phyloP scores from a whole-genome alignment of 2,888 invertebrate species.

The Tyria jacobaeae region DNA sequence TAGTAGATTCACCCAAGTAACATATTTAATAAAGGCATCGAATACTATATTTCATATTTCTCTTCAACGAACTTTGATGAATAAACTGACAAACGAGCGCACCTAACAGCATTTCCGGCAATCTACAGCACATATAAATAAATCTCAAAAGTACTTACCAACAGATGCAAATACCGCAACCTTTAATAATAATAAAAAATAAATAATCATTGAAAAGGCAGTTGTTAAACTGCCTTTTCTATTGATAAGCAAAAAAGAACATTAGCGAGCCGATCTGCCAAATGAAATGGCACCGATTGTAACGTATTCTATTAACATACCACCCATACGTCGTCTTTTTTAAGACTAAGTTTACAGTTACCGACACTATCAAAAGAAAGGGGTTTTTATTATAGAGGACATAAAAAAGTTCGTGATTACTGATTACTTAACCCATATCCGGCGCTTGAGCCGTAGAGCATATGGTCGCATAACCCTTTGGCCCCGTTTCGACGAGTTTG shows the following conservation, averaged over 20 bases:
- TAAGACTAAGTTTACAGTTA: constrained; percentile 69
- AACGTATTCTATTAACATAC: constrained; percentile 75
- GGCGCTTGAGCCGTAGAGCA: constrained; percentile 68
- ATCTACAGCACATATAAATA: no score
- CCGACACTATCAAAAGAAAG: constrained; percentile 70
- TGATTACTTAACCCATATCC: constrained; percentile 86
- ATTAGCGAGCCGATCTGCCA: constrained; percentile 55
- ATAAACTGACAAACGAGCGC: no score
- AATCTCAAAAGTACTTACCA: no score
- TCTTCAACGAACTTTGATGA: no score
- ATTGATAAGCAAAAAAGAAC: constrained; percentile 54
- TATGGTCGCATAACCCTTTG: constrained; percentile 84
- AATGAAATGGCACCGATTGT: constrained; percentile 62
- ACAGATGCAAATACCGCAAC: not conserved
- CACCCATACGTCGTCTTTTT: constrained; percentile 68
- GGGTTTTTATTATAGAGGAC: constrained; percentile 74
- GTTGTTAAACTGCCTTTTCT: constrained; percentile 42
- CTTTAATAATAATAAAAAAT: constrained; percentile 18
- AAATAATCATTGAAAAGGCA: constrained; percentile 49
- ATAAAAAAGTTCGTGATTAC: constrained; percentile 80
- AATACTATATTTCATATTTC: no score
- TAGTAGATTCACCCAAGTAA: no score
- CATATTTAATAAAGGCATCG: no score
- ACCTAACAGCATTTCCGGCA: no score
- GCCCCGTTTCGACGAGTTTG: constrained; percentile 80